Base-by-base conservation (phyloP, 2,113 vertebrate genomes). In the Sylvicapra grimmia region DNA sequence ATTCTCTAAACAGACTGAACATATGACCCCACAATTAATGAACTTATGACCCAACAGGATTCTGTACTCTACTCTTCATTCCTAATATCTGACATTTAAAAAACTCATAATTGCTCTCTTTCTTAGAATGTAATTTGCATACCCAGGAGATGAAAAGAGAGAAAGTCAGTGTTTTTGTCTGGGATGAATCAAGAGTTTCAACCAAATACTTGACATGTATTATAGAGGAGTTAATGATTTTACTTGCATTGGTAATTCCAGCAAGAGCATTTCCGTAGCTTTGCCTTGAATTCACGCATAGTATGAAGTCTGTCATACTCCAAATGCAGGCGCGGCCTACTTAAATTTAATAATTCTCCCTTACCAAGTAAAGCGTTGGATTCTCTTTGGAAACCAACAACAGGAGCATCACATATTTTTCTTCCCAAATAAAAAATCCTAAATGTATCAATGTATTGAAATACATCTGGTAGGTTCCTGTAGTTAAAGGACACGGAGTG, bases 351-450 rank as follows among this genome's bases (percentile, higher is more conserved):
- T 61, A 54, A 10, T 23, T 3, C 7, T 12, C 75, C 19, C 53
- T 95, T 47, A 86, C 16, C 51, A 75, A 84, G 13, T 84, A 56
- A 91, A 96, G 65, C 1, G 21, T 54, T 75, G 89, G 23, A 65
- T 82, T 94, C 31, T 59, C 56, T 97, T 93, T 88, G 75, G 61
- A 97, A 94, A 91, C 12, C 33, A 27, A 44, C 87, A 95, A 33
- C 12, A 72, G 65, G 47, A 53, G 8, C 15, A 61, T 80, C 29
- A 29, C 5, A 29, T 27, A 49, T 18, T n/a, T 77, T 53, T 31
- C 89, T 65, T 21, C 16, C 25, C 12, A 9, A 85, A 80, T 83
- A 65, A 80, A 72, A 84, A 91, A 29, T 44, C 19, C 56, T 63
- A 58, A 13, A 58, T 49, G 68, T 89, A 21, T 27, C 40, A 77